Conservation (phyloP, 92 coral and sea anemone genomes). For the Galaxea fascicularis region DNA sequence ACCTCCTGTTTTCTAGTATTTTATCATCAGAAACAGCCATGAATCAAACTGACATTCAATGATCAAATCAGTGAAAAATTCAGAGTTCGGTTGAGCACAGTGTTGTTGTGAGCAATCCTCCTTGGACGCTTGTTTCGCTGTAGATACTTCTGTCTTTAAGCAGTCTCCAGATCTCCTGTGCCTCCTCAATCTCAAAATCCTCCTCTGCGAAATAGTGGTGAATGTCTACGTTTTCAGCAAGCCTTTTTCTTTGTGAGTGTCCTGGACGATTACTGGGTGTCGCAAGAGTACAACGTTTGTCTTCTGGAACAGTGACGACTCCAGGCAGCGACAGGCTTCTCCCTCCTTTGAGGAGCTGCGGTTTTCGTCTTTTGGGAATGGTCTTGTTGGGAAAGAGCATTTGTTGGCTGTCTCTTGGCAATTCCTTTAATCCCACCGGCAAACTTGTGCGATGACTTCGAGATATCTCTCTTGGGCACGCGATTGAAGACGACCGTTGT, state of each 20-base stretch:
- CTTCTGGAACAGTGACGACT: neutral
- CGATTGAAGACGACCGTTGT: neutral
- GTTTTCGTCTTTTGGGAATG: neutral
- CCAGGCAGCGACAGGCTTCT: neutral
- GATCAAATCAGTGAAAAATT: neutral
- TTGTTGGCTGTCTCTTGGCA: neutral
- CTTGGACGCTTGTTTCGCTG: conserved; percentile 23
- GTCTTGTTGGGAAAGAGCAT: neutral
- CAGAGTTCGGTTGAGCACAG: conserved; percentile 47
- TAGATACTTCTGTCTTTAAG: neutral
- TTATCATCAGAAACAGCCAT: too few relatives aligned
- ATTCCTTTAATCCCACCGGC: neutral
- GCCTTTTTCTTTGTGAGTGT: neutral
- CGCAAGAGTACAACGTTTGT: neutral
- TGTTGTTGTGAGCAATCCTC: conserved; percentile 26
- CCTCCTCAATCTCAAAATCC: neutral
- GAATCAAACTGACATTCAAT: neutral
- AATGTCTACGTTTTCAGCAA: neutral
- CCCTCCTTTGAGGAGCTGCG: neutral
- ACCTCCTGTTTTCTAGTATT: too few relatives aligned
- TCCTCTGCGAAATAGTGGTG: neutral
- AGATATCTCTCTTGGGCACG: conserved; percentile 6
- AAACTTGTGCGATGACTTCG: neutral
- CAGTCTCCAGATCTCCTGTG: conserved; percentile 3
- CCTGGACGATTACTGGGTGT: neutral